Evolutionary conservation across 2,888 invertebrate genomes (phyloP).

Genomic region (Limnephilus auricula): DNA sequence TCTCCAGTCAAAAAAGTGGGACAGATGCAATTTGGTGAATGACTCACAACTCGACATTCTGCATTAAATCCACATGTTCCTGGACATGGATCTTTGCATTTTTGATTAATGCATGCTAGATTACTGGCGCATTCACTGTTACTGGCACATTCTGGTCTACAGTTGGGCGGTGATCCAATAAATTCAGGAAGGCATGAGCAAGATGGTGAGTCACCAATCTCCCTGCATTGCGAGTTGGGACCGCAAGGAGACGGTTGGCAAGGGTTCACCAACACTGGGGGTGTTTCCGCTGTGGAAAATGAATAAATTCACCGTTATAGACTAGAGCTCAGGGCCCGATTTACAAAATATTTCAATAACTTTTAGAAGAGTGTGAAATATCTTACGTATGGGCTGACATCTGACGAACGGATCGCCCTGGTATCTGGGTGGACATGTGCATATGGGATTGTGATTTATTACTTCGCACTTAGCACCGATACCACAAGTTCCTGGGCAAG

Average conservation of each 20-base stretch:
- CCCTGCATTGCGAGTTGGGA: slow-evolving; percentile 86
- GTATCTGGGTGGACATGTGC: slow-evolving; percentile 82
- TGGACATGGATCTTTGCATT: slow-evolving; percentile 87
- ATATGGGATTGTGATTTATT: slow-evolving; percentile 89
- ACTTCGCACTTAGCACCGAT: slow-evolving; percentile 85
- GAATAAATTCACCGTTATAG: slow-evolving; percentile 11
- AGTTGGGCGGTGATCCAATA: slow-evolving; percentile 86
- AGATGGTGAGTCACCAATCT: slow-evolving; percentile 84
- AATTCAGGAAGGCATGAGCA: slow-evolving; percentile 86
- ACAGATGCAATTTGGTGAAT: slow-evolving; percentile 88
- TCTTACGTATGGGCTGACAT: slow-evolving; percentile 78
- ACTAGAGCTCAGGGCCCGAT: background rate
- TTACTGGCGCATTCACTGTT: slow-evolving; percentile 86
- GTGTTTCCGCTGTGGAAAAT: slow-evolving; percentile 71
- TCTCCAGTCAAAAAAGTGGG: slow-evolving; percentile 83
- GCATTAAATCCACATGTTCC: slow-evolving; percentile 88
- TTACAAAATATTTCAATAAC: background rate
- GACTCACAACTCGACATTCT: slow-evolving; percentile 85
- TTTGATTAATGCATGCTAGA: slow-evolving; percentile 87
- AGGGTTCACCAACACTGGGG: slow-evolving; percentile 70
- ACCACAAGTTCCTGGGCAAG: slow-evolving; percentile 90
- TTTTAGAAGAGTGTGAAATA: slow-evolving; percentile 73
- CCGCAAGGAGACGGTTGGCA: slow-evolving; percentile 86
- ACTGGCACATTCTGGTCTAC: slow-evolving; percentile 86
- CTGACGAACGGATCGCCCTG: slow-evolving; percentile 88